Evolutionary conservation across 2,888 invertebrate species (phyloP).

Genomic region (Ommatoiulus sabulosus): DNA sequence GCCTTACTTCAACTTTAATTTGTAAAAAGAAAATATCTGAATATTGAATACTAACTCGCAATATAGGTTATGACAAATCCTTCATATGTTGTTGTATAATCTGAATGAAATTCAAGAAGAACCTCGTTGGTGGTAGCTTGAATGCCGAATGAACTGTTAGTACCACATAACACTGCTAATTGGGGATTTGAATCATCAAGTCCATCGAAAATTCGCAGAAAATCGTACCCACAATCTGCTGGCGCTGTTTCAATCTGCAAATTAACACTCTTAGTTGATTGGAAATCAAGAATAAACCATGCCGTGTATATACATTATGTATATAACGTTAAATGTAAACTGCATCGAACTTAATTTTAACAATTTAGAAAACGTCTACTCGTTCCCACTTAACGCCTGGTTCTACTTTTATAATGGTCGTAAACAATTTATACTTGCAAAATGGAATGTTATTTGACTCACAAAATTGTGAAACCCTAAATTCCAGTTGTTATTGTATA

Average conservation of each 20-base stretch:
- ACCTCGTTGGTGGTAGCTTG: background rate
- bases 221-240: background rate
- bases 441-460: too few species aligned
- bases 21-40: too few species aligned
- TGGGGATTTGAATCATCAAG: background rate
- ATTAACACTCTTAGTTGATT: too few species aligned
- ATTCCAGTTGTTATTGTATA: background rate
- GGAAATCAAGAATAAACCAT: too few species aligned
- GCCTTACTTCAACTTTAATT: too few species aligned
- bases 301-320: too few species aligned
- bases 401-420: too few species aligned
- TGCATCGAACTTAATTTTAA: too few species aligned
- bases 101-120: constrained; percentile 10
- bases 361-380: too few species aligned
- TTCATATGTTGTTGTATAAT: background rate
- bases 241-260: background rate
- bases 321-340: too few species aligned
- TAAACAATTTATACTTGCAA: too few species aligned
- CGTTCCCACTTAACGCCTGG: too few species aligned
- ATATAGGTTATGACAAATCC: background rate
- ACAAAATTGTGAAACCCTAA: background rate
- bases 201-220: background rate
- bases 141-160: background rate
- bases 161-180: background rate
- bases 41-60: background rate